These are phyloP conservation scores for Phymastichus coffea DNA, from an alignment of 1,140 invertebrate genomes.

Conservation along the genomic window DNA sequence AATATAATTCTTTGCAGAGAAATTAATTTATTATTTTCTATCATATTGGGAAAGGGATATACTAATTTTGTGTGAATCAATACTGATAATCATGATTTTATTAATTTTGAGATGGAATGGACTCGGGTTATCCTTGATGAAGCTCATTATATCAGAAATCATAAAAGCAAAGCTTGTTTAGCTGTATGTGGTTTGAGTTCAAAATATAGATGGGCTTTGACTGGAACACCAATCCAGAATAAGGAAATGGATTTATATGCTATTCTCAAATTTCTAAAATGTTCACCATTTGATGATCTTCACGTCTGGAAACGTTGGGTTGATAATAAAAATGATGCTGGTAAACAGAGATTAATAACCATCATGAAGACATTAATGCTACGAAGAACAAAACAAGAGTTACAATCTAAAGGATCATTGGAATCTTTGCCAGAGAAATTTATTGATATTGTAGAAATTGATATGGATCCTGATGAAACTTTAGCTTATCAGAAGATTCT, in stretches of 20 bases:
- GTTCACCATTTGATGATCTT: constrained; percentile 86
- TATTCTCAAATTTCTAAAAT: constrained; percentile 80
- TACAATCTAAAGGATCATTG: constrained; percentile 62
- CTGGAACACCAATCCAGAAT: constrained; percentile 95
- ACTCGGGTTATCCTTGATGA: constrained; percentile 89
- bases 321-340: constrained; percentile 72
- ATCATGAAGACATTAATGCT: constrained; percentile 81
- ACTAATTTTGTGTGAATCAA: background rate
- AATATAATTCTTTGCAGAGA: background rate
- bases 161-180: constrained; percentile 72
- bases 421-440: constrained; percentile 67
- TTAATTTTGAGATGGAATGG: constrained; percentile 66
- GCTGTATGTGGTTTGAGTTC: constrained; percentile 68
- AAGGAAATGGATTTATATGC: constrained; percentile 87
- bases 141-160: constrained; percentile 88
- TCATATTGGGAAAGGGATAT: constrained; percentile 24
- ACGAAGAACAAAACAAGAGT: constrained; percentile 79
- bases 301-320: constrained; percentile 66
- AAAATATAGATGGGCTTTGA: constrained; percentile 78
- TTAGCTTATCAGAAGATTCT: constrained; percentile 76
- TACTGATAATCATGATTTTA: too few relatives aligned
- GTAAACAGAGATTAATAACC: constrained; percentile 71
- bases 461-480: constrained; percentile 70
- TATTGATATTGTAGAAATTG: constrained; percentile 59
- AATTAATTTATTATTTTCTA: constrained; percentile 3